Evolutionary conservation across 2,888 invertebrate genomes (phyloP).

Genomic region (Pandemis corylana): DNA sequence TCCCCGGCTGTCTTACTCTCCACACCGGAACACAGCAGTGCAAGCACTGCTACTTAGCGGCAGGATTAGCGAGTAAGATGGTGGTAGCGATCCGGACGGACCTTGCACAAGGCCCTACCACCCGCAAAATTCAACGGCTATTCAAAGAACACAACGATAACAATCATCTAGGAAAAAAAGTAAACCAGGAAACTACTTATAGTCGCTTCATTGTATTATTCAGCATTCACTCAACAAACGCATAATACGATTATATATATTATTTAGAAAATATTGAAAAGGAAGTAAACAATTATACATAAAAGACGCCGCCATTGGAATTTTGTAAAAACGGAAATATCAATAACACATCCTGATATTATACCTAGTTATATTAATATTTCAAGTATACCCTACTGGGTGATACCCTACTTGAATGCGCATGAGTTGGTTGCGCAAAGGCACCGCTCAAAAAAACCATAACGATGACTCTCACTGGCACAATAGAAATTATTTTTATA

Average conservation of each 20-base stretch:
- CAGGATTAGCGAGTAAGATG: no score
- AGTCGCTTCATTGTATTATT: neutral
- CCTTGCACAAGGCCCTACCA: no score
- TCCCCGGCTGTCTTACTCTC: no score
- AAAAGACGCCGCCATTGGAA: conserved; percentile 64
- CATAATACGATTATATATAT: neutral
- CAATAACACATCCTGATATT: conserved; percentile 72
- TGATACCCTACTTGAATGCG: conserved; percentile 69
- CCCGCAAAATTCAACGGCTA: no score
- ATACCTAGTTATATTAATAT: conserved; percentile 56
- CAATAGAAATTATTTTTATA: conserved; percentile 40
- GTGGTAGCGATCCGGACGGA: no score
- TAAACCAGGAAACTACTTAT: no score
- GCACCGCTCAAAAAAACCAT: conserved; percentile 53
- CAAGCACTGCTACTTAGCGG: no score
- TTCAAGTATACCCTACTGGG: conserved; percentile 61
- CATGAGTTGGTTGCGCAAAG: conserved; percentile 76
- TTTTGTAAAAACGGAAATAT: conserved; percentile 71
- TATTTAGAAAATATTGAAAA: conserved; percentile 45
- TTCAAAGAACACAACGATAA: no score
- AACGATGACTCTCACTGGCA: conserved; percentile 13
- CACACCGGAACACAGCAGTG: no score
- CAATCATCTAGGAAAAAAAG: no score
- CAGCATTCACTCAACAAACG: conserved; percentile 15
- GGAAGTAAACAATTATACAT: conserved; percentile 65